phyloP scores from a whole-genome alignment of 2,113 vertebrate species.

The Lepisosteus oculatus region DNA sequence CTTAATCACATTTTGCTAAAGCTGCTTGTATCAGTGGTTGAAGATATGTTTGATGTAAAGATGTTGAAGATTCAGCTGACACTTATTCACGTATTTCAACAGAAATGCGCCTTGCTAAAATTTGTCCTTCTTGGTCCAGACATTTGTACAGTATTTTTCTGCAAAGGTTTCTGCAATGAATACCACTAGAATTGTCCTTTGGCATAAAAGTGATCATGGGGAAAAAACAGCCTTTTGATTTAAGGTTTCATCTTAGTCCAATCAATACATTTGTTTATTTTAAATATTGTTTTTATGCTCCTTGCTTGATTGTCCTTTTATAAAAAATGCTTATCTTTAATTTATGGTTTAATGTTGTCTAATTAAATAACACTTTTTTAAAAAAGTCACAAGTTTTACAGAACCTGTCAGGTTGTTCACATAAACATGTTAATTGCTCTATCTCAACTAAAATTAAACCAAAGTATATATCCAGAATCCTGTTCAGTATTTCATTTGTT shows the following conservation, averaged over 20 bases:
- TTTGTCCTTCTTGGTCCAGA: too few species aligned
- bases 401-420: not conserved
- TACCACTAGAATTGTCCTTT: too few species aligned
- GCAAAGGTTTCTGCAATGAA: too few species aligned
- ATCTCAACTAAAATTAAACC: constrained; percentile 10
- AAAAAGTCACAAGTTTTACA: not conserved
- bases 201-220: too few species aligned
- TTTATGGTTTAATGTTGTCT: constrained; percentile 2
- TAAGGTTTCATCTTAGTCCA: not conserved
- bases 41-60: too few species aligned
- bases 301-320: constrained; percentile 5
- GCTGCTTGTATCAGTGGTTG: too few species aligned
- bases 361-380: constrained; percentile 13
- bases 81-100: too few species aligned
- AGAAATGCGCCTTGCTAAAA: too few species aligned
- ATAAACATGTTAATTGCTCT: constrained; percentile 9
- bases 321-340: not conserved
- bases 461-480: not conserved
- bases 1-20: too few species aligned
- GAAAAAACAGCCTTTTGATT: not conserved
- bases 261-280: not conserved
- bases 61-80: too few species aligned
- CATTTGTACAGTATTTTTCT: too few species aligned
- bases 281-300: not conserved
- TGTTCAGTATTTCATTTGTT: not conserved